Base-by-base conservation (phyloP, 2,113 vertebrate species). In the Cottus gobio region DNA sequence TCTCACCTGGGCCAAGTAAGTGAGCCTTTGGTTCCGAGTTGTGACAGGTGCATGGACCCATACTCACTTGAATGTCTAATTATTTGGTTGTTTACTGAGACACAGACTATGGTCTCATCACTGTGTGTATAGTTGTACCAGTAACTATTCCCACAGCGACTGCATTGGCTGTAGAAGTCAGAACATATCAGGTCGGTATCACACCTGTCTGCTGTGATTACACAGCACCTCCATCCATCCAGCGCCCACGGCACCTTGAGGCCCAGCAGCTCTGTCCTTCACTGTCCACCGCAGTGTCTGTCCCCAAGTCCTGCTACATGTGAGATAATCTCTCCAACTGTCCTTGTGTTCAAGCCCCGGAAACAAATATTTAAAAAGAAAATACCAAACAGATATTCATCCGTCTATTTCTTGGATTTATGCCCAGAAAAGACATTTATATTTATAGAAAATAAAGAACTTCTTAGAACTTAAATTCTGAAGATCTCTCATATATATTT, bases 311-410 rank as follows among this genome's bases (percentile, higher is more conserved):
- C 79, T 81, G 62, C 75, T 85, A 39, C 28, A 83, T 62, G 71
- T 75, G 70, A 79, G 82, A 76, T 91, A 79, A 92, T 88, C 90
- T 88, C 79, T 85, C 80, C 83, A 89, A 30, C 60, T 2, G 36
- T 85, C 79, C 83, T 89, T 86, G 69, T 64, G 77, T 68, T 62
- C 1, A 50, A 54, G 24, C 0, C 7, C 72, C 37, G 63, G 65
- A 67, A 82, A 78, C 54, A 74, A 79, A 39, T 22, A 11, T 3
- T 16, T 26, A 63, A 61, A 52, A 69, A 31, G 34, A 44, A 39
- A 39, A 18, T 11, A 37, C 30, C 4, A 18, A 50, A 54, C 0
- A 37, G 26, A 65, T 39, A 28, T 37, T 71, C 20, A 54, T 16
- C 12, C 7, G 31, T 28, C 6, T 20, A 2, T 30, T 54, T 61